Conservation (phyloP, 2,797 vertebrate genomes). For the Amazona ochrocephala region DNA sequence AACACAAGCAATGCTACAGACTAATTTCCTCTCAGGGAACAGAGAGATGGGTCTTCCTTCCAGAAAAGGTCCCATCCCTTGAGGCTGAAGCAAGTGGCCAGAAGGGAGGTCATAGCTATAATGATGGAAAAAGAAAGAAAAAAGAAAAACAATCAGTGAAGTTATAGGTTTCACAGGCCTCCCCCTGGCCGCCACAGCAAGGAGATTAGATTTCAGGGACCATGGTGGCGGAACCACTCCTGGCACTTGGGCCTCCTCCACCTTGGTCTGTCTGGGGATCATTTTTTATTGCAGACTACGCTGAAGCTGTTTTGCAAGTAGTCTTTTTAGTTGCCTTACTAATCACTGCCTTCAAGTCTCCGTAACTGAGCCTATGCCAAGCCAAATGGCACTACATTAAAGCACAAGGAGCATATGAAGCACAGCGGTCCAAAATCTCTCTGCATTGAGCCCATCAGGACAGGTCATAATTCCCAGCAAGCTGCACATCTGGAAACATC, state of each 20-base stretch:
- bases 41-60: background rate
- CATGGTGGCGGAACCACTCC: conserved; percentile 5
- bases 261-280: background rate
- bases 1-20: background rate
- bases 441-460: background rate
- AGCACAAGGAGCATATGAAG: background rate
- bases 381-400: background rate
- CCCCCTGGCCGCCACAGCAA: conserved; percentile 1
- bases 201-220: conserved; percentile 33
- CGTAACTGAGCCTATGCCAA: background rate
- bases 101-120: conserved; percentile 27
- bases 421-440: background rate
- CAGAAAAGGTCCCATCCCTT: conserved; percentile 6
- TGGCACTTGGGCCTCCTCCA: conserved; percentile 10
- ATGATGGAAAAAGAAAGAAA: conserved; percentile 41
- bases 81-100: background rate
- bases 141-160: background rate
- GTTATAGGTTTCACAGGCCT: conserved; percentile 39
- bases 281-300: conserved; percentile 16
- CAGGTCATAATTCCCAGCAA: background rate
- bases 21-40: conserved; percentile 27
- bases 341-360: background rate
- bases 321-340: conserved; percentile 15
- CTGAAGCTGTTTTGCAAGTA: background rate
- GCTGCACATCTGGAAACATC: background rate